A percentile compares a stretch with the other conserved stretches of the same genome.
phyloP scores from a whole-genome alignment of 2,113 vertebrate species.

The Cyprinodon variegatus region DNA sequence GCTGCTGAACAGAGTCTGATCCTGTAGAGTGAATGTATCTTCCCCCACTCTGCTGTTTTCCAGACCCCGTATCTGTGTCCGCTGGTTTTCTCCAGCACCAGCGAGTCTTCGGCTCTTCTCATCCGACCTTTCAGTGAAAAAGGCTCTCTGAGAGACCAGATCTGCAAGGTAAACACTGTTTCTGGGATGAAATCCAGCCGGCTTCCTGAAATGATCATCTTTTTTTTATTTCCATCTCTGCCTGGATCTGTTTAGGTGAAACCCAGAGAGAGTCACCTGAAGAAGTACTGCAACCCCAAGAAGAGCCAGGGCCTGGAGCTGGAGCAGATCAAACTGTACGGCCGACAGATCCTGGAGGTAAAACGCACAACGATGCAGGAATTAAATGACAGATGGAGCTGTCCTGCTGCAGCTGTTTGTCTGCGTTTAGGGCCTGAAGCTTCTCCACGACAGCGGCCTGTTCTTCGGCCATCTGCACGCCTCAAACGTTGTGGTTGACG shows the following conservation, averaged over 20 bases:
- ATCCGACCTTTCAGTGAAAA: constrained; percentile 92
- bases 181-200: background rate
- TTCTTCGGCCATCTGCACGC: constrained; percentile 93
- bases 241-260: constrained; percentile 84
- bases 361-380: background rate
- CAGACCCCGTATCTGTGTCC: constrained; percentile 91
- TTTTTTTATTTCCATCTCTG: too few species aligned
- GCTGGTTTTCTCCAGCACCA: constrained; percentile 89
- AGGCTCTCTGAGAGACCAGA: constrained; percentile 94
- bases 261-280: constrained; percentile 91
- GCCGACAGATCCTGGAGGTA: constrained; percentile 96
- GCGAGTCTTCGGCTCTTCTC: constrained; percentile 90
- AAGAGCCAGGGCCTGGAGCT: constrained; percentile 95
- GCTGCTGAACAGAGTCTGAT: too few species aligned
- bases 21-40: too few species aligned
- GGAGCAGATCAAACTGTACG: constrained; percentile 89
- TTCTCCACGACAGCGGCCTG: constrained; percentile 90
- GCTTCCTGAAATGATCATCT: too few species aligned
- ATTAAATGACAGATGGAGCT: too few species aligned
- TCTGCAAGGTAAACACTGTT: constrained; percentile 88
- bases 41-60: background rate
- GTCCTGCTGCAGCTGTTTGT: background rate
- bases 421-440: constrained; percentile 85
- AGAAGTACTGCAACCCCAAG: constrained; percentile 95
- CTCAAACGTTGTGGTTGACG: constrained; percentile 90